Base-by-base conservation (phyloP, 2,797 vertebrate species). In the Bufotes viridis region DNA sequence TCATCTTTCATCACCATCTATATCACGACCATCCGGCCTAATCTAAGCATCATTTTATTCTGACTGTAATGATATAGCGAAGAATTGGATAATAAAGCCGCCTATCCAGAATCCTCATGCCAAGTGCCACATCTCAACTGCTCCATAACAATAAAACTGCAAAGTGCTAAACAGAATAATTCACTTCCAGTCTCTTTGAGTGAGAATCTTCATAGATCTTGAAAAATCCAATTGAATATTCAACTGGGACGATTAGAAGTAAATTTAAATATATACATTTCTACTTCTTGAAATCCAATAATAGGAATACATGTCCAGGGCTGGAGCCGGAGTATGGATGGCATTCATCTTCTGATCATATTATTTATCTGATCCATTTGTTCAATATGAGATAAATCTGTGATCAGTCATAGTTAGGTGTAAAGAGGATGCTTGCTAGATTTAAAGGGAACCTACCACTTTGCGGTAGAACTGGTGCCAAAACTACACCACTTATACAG, bases 211-310 rank as follows among this genome's bases (percentile, higher is more conserved):
- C 51, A 65, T 89, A 58, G 57, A 49, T 82, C 69, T 86, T 86
- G 61, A 82, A 79, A 79, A 70, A 53, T 67, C 42, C 22, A 14
- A 34, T 81, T 20, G 61, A 81, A 42, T 61, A 85, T 74, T 57
- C 72, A 81, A 83, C 69, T 24, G 82, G 82, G 78, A 87, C 18
- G 78, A 89, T 86, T 83, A 87, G 18, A 8, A 63, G 34, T 24
- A 24, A 79, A 87, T 89, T 87, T 87, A 87, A 87, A 89, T 89
- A 86, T 79, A 87, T 55, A 29, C 65, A 51, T 82, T 72, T 79
- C 55, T 29, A 22, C 53, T 80, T 83, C 63, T 18, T 1, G 12
- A 72, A 87, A 83, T 83, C 60, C 51, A 86, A 89, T 89, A 86
- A 89, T 75, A 63, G 11, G 49, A 78, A 55, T 70, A 78, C 79